A percentile compares a stretch with the other conserved stretches of the same genome.
These are phyloP conservation scores for Corella eumyota DNA, from an alignment of 23 tunicate species.

Conservation along the genomic window DNA sequence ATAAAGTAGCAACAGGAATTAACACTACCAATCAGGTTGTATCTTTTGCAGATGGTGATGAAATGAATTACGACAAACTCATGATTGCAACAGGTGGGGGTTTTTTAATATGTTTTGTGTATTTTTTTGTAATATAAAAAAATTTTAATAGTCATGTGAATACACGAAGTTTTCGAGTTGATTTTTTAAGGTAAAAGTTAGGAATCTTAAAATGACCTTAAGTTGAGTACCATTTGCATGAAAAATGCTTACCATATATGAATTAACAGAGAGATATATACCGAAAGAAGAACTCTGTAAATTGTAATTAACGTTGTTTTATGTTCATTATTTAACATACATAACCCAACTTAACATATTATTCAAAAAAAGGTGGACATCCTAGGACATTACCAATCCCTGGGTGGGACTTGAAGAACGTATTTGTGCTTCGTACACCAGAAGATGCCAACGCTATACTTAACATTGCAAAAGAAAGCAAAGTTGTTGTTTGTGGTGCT, in stretches of 20 bases:
- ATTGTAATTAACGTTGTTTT: too few species aligned
- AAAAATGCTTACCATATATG: too few species aligned
- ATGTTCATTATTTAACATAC: too few species aligned
- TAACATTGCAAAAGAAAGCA: constrained; percentile 17
- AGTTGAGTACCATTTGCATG: too few species aligned
- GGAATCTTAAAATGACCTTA: too few species aligned
- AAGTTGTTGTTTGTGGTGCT: constrained; percentile 86
- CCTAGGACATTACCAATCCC: constrained; percentile 77
- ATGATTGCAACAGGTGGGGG: constrained; percentile 65
- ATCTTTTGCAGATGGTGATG: constrained; percentile 29
- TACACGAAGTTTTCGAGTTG: too few species aligned
- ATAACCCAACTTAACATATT: too few species aligned
- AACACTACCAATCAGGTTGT: constrained; percentile 43
- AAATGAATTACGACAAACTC: constrained; percentile 42
- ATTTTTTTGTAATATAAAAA: too few species aligned
- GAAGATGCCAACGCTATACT: constrained; percentile 54
- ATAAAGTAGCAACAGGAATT: constrained; percentile 28
- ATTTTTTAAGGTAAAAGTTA: too few species aligned
- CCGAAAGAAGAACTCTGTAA: too few species aligned
- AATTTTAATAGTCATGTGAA: too few species aligned
- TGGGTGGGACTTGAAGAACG: constrained; percentile 82
- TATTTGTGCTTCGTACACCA: constrained; percentile 53
- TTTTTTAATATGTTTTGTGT: background rate
- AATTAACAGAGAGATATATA: too few species aligned
- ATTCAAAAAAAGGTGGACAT: constrained; percentile 47